These are phyloP conservation scores for Apoderus coryli DNA, from an alignment of 2,888 invertebrate genomes.

Conservation along the genomic window DNA sequence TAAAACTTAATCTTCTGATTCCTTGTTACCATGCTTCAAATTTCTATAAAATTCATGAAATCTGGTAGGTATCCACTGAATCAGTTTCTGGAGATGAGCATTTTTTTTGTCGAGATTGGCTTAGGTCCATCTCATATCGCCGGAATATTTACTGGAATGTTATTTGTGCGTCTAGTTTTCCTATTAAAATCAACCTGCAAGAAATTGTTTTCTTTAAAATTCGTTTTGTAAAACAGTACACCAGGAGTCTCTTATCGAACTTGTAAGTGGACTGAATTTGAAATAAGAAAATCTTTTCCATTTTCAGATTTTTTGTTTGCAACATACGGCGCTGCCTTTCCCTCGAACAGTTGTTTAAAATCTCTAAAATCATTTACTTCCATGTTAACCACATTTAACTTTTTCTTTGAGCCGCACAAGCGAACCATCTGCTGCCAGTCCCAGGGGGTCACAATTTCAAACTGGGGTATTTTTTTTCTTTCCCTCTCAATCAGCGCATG, in stretches of 20 bases:
- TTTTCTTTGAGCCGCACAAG: conserved; percentile 2
- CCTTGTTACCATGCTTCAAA: not conserved
- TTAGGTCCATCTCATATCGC: conserved; percentile 2
- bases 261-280: conserved; percentile 3
- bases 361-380: conserved; percentile 1
- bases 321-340: conserved; percentile 2
- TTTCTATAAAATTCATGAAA: not conserved
- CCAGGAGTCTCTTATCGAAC: not conserved
- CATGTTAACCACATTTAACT: conserved; percentile 3
- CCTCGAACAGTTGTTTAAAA: conserved; percentile 2
- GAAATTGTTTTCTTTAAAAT: conserved; percentile 1
- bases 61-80: conserved; percentile 3
- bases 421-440: conserved; percentile 2
- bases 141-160: conserved; percentile 2
- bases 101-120: conserved; percentile 1
- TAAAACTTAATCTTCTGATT: conserved; percentile 2
- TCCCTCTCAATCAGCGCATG: conserved; percentile 2
- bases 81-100: conserved; percentile 2
- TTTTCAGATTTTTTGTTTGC: conserved; percentile 3
- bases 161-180: conserved; percentile 3
- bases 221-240: conserved; percentile 3
- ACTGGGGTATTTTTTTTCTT: conserved; percentile 2
- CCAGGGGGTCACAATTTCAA: conserved; percentile 1
- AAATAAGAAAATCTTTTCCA: too few species aligned
- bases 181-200: conserved; percentile 1